A percentile compares a stretch with the other conserved stretches of the same genome.
Conservation (phyloP, 1,140 invertebrate species). For the Bombus cullumanus region DNA sequence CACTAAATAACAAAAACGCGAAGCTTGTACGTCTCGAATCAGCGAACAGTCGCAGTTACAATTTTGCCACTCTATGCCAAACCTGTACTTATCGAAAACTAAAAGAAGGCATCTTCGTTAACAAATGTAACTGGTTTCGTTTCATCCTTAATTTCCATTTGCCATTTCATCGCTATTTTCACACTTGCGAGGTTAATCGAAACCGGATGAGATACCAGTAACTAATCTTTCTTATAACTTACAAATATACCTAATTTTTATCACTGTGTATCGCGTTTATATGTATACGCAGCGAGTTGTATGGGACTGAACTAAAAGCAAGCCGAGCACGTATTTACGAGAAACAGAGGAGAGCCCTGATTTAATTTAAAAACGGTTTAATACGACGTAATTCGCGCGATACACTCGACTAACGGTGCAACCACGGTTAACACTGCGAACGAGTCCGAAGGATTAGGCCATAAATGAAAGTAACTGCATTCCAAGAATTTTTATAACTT, state of each 20-base stretch:
- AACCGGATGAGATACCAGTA: background rate
- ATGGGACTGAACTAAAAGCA: background rate
- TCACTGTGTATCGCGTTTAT: background rate
- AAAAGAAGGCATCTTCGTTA: background rate
- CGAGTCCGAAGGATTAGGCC: slow-evolving; percentile 70
- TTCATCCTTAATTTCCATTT: background rate
- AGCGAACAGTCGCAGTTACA: background rate
- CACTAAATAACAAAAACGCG: background rate
- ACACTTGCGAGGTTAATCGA: background rate
- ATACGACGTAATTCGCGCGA: slow-evolving; percentile 3
- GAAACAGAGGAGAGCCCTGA: background rate
- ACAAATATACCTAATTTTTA: background rate
- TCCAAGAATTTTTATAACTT: slow-evolving; percentile 66
- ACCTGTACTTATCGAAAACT: background rate
- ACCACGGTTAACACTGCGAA: slow-evolving; percentile 44
- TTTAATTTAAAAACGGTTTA: background rate
- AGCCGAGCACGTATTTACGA: background rate
- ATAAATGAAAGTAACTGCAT: slow-evolving; percentile 75
- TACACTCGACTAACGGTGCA: slow-evolving; percentile 45
- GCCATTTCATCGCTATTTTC: background rate
- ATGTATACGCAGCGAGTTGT: no score
- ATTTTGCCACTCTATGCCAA: background rate
- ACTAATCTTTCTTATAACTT: background rate
- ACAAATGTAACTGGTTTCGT: background rate
- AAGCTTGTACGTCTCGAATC: background rate